phyloP scores from a whole-genome alignment of 2,888 invertebrate species.

The Cephus runcator region DNA sequence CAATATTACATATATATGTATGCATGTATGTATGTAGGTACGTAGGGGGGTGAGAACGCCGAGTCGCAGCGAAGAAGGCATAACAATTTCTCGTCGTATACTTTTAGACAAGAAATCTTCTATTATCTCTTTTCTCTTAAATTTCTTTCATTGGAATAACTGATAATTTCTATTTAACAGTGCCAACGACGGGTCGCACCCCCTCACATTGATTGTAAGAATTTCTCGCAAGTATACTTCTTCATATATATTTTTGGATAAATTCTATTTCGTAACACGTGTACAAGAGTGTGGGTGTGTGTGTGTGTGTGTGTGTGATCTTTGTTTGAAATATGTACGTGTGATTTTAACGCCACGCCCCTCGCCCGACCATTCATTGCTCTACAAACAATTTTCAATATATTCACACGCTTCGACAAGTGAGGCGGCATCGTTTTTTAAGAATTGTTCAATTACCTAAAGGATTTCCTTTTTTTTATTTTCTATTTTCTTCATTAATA shows the following conservation, averaged over 20 bases:
- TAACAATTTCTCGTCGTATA: conserved; percentile 42
- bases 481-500: not conserved
- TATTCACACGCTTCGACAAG: not conserved
- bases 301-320: no score
- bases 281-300: no score
- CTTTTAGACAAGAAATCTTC: conserved; percentile 36
- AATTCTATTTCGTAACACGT: no score
- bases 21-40: no score
- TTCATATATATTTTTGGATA: conserved; percentile 7
- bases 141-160: conserved; percentile 18
- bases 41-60: conserved; percentile 35
- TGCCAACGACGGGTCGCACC: conserved; percentile 49
- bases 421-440: not conserved
- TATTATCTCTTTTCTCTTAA: not conserved
- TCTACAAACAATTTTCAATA: not conserved
- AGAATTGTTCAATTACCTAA: not conserved
- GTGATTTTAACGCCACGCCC: no score
- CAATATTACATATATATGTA: conserved; percentile 45
- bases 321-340: no score
- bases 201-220: conserved; percentile 60
- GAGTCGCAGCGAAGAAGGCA: conserved; percentile 55
- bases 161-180: conserved; percentile 59
- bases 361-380: not conserved
- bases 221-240: conserved; percentile 51
- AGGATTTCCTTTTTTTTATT: conserved; percentile 29